Conservation (phyloP, 2,888 invertebrate genomes). For the Acanthopleura granulata region DNA sequence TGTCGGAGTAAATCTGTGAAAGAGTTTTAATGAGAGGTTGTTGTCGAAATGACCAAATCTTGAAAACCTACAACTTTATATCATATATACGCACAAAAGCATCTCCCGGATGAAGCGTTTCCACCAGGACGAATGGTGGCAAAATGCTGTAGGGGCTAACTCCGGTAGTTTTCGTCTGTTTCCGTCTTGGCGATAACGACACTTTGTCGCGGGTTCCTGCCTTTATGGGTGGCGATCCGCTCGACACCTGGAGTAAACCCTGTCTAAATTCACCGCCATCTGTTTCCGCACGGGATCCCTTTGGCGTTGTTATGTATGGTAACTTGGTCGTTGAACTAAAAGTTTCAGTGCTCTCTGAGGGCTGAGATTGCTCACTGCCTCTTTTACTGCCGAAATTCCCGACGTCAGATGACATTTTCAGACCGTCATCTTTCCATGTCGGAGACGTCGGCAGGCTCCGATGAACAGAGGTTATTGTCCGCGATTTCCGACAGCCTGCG, state of each 20-base stretch:
- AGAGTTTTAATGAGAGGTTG: too few relatives aligned
- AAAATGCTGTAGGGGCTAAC: not conserved
- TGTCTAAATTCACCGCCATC: not conserved
- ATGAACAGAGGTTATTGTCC: not conserved
- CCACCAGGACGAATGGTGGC: conserved; percentile 65
- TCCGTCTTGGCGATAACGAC: not conserved
- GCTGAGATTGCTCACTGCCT: not conserved
- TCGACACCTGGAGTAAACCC: not conserved
- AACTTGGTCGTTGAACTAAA: not conserved
- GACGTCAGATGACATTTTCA: not conserved
- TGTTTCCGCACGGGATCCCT: not conserved
- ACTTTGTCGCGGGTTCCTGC: not conserved
- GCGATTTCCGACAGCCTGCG: not conserved
- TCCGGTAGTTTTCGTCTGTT: not conserved
- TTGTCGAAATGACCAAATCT: too few relatives aligned
- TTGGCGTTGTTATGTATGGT: not conserved
- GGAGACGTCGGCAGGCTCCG: conserved; percentile 6
- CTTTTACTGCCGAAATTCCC: not conserved
- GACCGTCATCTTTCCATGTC: not conserved
- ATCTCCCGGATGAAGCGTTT: conserved; percentile 60
- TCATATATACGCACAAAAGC: conserved; percentile 59
- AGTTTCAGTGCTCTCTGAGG: not conserved
- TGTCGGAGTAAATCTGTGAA: too few relatives aligned
- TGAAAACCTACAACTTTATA: not conserved
- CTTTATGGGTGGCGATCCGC: not conserved